These are phyloP conservation scores for Sylvilagus floridanus DNA, from an alignment of 2,797 vertebrate species.

Conservation along the genomic window DNA sequence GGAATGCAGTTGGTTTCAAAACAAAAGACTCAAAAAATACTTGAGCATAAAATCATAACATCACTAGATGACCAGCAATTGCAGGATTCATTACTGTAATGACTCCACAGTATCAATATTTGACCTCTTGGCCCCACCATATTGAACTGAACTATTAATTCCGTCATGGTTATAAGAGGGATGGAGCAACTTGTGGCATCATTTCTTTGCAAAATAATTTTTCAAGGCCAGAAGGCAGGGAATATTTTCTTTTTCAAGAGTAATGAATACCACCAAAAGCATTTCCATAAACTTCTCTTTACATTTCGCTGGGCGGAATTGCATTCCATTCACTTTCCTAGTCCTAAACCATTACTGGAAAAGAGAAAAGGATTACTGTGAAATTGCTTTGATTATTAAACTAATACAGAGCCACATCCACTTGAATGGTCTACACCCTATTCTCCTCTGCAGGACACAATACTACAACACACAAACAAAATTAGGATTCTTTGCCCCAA, in stretches of 20 bases:
- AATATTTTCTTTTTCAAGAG: neutral
- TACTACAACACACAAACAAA: neutral
- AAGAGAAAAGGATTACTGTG: neutral
- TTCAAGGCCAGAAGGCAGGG: neutral
- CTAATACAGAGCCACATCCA: neutral
- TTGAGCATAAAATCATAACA: neutral
- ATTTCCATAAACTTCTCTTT: neutral
- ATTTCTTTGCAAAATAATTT: neutral
- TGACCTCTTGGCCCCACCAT: neutral
- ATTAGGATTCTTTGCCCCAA: neutral
- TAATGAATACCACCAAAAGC: constrained; percentile 10
- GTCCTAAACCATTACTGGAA: neutral
- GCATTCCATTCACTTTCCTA: neutral
- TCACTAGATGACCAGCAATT: neutral
- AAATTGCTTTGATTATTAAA: neutral
- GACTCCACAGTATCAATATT: no score
- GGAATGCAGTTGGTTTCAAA: neutral
- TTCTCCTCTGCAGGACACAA: neutral
- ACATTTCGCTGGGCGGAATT: neutral
- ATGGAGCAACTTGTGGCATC: neutral
- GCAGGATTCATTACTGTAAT: neutral
- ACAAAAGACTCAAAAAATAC: neutral
- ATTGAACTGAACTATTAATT: neutral
- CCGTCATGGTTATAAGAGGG: neutral
- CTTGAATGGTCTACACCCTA: neutral